phyloP scores from a whole-genome alignment of 2,797 vertebrate genomes.

The Syngnathus rostellatus region DNA sequence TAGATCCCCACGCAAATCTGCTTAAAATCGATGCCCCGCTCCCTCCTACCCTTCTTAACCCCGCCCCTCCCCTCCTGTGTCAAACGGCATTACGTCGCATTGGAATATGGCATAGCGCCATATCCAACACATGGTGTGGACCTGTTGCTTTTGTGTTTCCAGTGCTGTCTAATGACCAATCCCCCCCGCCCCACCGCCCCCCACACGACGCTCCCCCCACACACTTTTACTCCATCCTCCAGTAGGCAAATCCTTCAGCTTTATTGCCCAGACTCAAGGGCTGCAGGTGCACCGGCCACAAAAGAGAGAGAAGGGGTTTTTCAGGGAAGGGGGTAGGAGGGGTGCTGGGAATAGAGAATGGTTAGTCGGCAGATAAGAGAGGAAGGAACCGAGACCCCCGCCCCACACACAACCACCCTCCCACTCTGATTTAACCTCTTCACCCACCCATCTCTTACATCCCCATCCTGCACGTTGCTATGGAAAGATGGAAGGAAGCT shows the following conservation, averaged over 20 bases:
- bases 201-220: not conserved
- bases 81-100: slow-evolving; percentile 57
- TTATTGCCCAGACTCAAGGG: slow-evolving; percentile 67
- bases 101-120: slow-evolving; percentile 39
- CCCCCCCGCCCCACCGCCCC: slow-evolving; percentile 19
- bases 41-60: no score
- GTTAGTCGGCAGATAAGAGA: slow-evolving; percentile 60
- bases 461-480: slow-evolving; percentile 28
- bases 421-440: slow-evolving; percentile 42
- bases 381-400: slow-evolving; percentile 47
- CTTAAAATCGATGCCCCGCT: slow-evolving; percentile 48
- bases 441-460: slow-evolving; percentile 38
- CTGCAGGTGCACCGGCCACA: slow-evolving; percentile 67
- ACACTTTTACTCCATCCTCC: slow-evolving; percentile 50
- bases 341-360: slow-evolving; percentile 53
- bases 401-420: slow-evolving; percentile 6
- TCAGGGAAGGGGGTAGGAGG: not conserved
- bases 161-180: slow-evolving; percentile 41
- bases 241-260: slow-evolving; percentile 68
- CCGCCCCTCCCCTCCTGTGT: slow-evolving; percentile 41
- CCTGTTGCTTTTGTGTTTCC: slow-evolving; percentile 62
- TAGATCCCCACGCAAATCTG: slow-evolving; percentile 62
- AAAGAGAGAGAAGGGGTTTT: slow-evolving; percentile 32
- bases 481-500: not conserved
- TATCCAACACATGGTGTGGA: slow-evolving; percentile 47